Evolutionary conservation across 2,113 vertebrate genomes (phyloP), one percentile per base, ranked within the genome.

Genomic region (Grantiella picta): DNA sequence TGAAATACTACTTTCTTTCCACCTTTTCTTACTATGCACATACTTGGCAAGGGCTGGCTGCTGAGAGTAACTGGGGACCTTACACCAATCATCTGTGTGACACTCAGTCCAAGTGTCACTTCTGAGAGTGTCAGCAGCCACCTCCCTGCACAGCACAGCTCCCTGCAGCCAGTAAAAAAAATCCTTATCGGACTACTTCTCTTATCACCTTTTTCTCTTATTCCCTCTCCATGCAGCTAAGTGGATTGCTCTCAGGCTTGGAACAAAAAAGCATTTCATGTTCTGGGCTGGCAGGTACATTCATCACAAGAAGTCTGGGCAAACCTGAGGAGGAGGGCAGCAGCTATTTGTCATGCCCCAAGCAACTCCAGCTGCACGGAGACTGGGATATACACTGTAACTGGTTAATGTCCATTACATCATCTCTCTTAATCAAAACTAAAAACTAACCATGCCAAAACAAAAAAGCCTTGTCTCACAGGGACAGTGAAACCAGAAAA

Each of bases 101-200:
- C 71, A 35, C 24, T 61, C 45, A 49, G 16, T 5, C 12, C 11
- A 59, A 88, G 78, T 27, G 64, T 29, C 91, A 82, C 4, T 1
- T 44, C 36, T 50, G 42, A 86, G 64, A 40, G n/a, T 27, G 56
- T 28, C 86, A 91, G 47, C 84, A 80, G 63, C 33, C 5, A 20
- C 64, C 29, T 68, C 70, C 33, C 40, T 50, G 63, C 52, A 71
- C 65, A 44, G 52, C 61, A 44, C 54, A 91, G 69, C 61, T 84
- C 36, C 33, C 22, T 28, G 23, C 36, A 86, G 79, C 29, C 86
- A 49, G 18, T 14, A 47, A 47, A 81, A 81, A 84, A 91, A 47
- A 18, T 15, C 45, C 61, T 95, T 96, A 97, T 97, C 96, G 38
- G 33, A 38, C 83, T 63, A 92, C 91, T 96, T 90, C n/a, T 50